Evolutionary conservation across 53 echinoderm and acorn worm species (phyloP).

Genomic region (Luidia sarsii): DNA sequence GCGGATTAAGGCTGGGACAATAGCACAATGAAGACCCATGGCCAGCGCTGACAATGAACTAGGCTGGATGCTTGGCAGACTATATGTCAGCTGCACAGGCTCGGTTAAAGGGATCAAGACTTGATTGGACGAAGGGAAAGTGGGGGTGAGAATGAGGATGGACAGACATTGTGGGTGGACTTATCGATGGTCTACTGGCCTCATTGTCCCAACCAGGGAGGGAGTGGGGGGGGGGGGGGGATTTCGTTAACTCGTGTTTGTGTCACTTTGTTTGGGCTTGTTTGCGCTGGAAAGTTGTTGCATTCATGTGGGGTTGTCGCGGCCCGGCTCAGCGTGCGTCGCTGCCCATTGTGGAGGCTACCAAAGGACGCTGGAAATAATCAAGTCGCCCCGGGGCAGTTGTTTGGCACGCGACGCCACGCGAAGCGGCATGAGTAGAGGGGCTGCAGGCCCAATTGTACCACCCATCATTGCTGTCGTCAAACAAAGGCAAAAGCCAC

Average conservation of each 20-base stretch:
- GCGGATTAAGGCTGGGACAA: no score
- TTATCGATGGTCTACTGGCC: no score
- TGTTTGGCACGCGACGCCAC: conserved; percentile 52
- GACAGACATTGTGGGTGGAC: no score
- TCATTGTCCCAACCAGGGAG: no score
- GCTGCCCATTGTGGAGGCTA: not conserved
- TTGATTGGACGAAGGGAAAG: no score
- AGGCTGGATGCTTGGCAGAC: not conserved
- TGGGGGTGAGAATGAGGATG: no score
- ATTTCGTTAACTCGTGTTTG: conserved; percentile 38
- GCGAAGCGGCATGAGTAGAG: conserved; percentile 34
- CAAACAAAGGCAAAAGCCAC: conserved; percentile 54
- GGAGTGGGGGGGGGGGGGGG: not conserved
- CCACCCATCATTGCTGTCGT: conserved; percentile 46
- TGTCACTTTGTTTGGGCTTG: conserved; percentile 23
- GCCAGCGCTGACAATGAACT: conserved; percentile 48
- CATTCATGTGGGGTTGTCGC: conserved; percentile 11
- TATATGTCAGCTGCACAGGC: no score
- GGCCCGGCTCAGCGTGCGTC: conserved; percentile 11
- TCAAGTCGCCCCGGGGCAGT: conserved; percentile 36
- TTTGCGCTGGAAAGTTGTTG: conserved; percentile 45
- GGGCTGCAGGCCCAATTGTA: conserved; percentile 16
- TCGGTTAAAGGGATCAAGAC: no score
- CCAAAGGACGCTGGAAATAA: conserved; percentile 36
- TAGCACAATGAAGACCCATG: no score